Percentiles rank a stretch among this genome's conserved stretches.
phyloP scores from a whole-genome alignment of 2,113 vertebrate genomes.

The Melanostigma gelatinosum region DNA sequence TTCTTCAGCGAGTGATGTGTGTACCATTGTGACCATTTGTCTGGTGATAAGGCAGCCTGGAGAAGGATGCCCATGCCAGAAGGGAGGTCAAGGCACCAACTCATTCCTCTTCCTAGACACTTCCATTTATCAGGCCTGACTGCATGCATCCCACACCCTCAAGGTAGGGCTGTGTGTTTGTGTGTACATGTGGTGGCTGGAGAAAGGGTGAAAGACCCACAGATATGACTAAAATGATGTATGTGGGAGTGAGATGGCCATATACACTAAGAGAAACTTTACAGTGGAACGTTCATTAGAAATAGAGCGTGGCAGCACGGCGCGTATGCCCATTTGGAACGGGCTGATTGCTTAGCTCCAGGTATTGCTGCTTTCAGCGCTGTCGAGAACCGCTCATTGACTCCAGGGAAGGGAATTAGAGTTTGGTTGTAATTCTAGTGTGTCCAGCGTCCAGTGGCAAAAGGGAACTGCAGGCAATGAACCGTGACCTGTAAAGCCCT shows the following conservation, averaged over 20 bases:
- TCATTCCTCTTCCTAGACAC: constrained; percentile 77
- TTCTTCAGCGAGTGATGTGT: constrained; percentile 69
- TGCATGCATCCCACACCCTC: constrained; percentile 73
- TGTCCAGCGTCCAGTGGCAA: too few relatives aligned
- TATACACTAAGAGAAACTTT: neutral
- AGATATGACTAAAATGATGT: constrained; percentile 11
- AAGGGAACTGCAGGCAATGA: too few relatives aligned
- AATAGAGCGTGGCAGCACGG: neutral
- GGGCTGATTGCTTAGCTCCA: neutral
- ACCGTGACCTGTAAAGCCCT: too few relatives aligned
- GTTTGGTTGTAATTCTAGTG: neutral
- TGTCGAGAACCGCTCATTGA: neutral
- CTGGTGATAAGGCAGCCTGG: constrained; percentile 75
- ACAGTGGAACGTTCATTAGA: neutral
- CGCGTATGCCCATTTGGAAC: neutral
- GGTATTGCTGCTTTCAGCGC: neutral
- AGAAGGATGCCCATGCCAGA: constrained; percentile 78
- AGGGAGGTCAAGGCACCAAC: constrained; percentile 79
- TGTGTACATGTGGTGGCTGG: neutral
- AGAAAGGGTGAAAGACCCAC: constrained; percentile 20
- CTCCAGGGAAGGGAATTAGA: neutral
- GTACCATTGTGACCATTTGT: constrained; percentile 71
- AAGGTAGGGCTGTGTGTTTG: constrained; percentile 43
- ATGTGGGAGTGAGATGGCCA: neutral
- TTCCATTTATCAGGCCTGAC: constrained; percentile 76